A percentile compares a stretch with the other conserved stretches of the same genome.
Evolutionary conservation across 1,140 invertebrate genomes (phyloP).

Genomic region (Bicyclus anynana): DNA sequence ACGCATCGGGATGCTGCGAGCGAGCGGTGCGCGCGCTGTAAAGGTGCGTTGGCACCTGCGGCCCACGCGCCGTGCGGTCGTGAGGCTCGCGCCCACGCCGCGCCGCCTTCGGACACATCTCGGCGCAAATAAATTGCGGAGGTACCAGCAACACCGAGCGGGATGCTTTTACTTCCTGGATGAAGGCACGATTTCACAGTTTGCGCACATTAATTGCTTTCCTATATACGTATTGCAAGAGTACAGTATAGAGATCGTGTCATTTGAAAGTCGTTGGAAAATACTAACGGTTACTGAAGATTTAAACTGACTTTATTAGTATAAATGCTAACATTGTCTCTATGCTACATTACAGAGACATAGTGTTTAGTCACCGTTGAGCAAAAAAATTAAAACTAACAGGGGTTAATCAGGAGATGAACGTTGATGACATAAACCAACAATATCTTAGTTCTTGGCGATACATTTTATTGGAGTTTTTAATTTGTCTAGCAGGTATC

Average conservation of each 20-base stretch:
- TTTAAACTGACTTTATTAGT: too few species aligned
- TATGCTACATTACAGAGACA: too few species aligned
- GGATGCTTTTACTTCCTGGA: slow-evolving; percentile 22
- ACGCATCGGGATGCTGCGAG: slow-evolving; percentile 15
- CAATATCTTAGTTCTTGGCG: too few species aligned
- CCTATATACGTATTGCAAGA: neutral
- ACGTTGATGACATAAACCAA: too few species aligned
- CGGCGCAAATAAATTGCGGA: slow-evolving; percentile 17
- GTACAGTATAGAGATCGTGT: neutral
- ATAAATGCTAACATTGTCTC: too few species aligned
- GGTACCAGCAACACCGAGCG: neutral
- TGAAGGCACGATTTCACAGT: slow-evolving; percentile 1
- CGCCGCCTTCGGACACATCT: slow-evolving; percentile 35
- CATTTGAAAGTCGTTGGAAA: neutral
- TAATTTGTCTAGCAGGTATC: too few species aligned
- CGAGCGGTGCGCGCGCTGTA: slow-evolving; percentile 42
- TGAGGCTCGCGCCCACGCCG: slow-evolving; percentile 35
- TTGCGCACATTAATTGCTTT: neutral
- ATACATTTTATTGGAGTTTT: too few species aligned
- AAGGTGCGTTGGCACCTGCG: slow-evolving; percentile 66
- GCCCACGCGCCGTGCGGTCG: slow-evolving; percentile 57
- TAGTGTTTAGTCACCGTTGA: too few species aligned
- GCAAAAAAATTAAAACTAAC: too few species aligned
- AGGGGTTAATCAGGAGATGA: too few species aligned
- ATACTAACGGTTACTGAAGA: too few species aligned